Base-by-base conservation (phyloP, 2,888 invertebrate genomes). In the Phrixothrix hirtus region DNA sequence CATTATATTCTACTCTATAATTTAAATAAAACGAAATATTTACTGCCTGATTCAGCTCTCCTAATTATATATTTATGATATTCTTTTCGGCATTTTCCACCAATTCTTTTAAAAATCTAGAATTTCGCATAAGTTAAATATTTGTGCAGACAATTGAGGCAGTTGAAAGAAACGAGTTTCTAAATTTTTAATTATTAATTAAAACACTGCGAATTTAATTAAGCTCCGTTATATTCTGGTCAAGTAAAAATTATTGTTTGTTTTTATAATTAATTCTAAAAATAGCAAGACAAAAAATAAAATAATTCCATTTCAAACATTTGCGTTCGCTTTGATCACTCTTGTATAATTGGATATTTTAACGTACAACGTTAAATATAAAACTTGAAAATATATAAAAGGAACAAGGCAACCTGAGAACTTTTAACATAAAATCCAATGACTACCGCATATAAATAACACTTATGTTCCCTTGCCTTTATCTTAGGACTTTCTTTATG, bases 161-260 rank as follows among this genome's bases (percentile, higher is more conserved):
- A 14, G 44, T 34, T 16, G 43, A 39, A 47, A 17, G 43, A 43
- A 47, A 27, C 47, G 35, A 26, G 53, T 35, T 36, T n/a, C 47
- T 52, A 49, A 52, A 53, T 57, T 57, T 52, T 57, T 53, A 57
- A 57, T 57, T 57, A 57, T 53, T 57, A 53, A 57, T 57, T 57
- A 57, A 57, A 57, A 53, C 48, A 53, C 37, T 47, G 48, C 21
- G 43, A 41, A 52, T 48, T 57, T 49, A 57, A 57, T 57, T 57
- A 53, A 29, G 44, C 12, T 48, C 37, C 49, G 38, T 35, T 53
- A 49, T 31, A 41, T n/a, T 30, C 17, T 30, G 30, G 36, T 41
- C 41, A 41, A 41, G 41, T 17, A 41, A 29, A 41, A 38, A 41
- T 41, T 30, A 21, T 17, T 41, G 41, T 41, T 41, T 41, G 30